Percentiles rank a stretch among this genome's conserved stretches.
phyloP scores from a whole-genome alignment of 1,140 invertebrate species.

The Brachionus asplanchnoidis region DNA sequence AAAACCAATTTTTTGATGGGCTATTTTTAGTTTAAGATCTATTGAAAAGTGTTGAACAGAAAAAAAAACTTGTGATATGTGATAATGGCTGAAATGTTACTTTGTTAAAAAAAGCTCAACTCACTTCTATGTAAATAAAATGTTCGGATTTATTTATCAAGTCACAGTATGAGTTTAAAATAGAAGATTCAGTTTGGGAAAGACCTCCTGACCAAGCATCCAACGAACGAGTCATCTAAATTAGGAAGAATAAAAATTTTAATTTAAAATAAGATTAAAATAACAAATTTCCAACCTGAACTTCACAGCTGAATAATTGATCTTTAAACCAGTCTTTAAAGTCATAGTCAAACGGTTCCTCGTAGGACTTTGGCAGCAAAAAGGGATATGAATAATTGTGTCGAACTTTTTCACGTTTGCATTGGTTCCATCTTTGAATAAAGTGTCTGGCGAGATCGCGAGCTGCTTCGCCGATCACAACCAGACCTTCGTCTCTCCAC shows the following conservation, averaged over 20 bases:
- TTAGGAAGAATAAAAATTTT: not conserved
- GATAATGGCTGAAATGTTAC: too few species aligned
- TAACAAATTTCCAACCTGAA: not conserved
- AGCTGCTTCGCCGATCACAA: slow-evolving; percentile 76
- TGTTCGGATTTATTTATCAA: slow-evolving; percentile 83
- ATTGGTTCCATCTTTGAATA: slow-evolving; percentile 93
- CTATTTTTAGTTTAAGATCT: too few species aligned
- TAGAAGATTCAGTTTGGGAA: slow-evolving; percentile 77
- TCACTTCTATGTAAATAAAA: slow-evolving; percentile 62
- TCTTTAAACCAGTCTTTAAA: not conserved
- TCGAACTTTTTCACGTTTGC: slow-evolving; percentile 32
- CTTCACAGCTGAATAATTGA: not conserved
- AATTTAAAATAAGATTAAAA: not conserved
- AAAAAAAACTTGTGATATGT: too few species aligned
- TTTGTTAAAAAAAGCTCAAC: not conserved
- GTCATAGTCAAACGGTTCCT: not conserved
- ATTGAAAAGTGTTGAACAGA: too few species aligned
- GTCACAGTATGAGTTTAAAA: slow-evolving; percentile 86
- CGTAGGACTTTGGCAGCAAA: slow-evolving; percentile 73
- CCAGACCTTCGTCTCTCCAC: slow-evolving; percentile 89
- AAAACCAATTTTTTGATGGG: too few species aligned
- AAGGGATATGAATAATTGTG: slow-evolving; percentile 32
- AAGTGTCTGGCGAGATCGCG: slow-evolving; percentile 90
- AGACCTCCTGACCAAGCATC: slow-evolving; percentile 79
- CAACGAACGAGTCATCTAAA: slow-evolving; percentile 25